Percentiles rank a stretch among this genome's conserved stretches.
Conservation (phyloP, 2,888 invertebrate species). For the Ferrisia virgata region DNA sequence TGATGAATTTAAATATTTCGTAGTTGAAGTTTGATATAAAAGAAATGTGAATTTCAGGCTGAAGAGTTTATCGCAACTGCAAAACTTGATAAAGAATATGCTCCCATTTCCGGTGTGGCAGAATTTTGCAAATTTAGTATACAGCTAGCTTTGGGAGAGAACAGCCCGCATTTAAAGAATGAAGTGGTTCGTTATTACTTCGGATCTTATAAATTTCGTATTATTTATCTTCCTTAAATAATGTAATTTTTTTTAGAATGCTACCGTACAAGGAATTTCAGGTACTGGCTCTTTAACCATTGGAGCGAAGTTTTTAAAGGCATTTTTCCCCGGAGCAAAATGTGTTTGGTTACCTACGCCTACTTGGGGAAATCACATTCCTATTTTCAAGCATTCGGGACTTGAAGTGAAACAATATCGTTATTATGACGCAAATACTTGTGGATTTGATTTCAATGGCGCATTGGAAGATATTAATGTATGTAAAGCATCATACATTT, state of each 20-base stretch:
- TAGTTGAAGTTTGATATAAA: background rate
- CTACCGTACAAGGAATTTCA: slow-evolving; percentile 79
- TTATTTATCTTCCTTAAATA: background rate
- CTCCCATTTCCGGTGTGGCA: slow-evolving; percentile 81
- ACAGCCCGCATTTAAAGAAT: slow-evolving; percentile 59
- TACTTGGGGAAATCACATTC: slow-evolving; percentile 97
- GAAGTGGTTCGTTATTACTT: slow-evolving; percentile 28
- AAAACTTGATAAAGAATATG: slow-evolving; percentile 88
- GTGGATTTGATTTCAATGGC: slow-evolving; percentile 89
- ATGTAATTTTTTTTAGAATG: slow-evolving; percentile 56
- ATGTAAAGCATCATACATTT: no score
- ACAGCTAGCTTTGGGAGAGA: slow-evolving; percentile 81
- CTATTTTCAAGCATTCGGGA: slow-evolving; percentile 85
- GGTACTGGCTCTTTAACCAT: slow-evolving; percentile 96
- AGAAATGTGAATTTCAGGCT: slow-evolving; percentile 66
- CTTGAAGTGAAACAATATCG: slow-evolving; percentile 83
- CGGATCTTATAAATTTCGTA: background rate
- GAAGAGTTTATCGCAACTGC: slow-evolving; percentile 69
- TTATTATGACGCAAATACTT: slow-evolving; percentile 90
- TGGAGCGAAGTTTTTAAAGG: slow-evolving; percentile 82
- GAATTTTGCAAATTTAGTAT: slow-evolving; percentile 81
- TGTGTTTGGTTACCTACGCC: slow-evolving; percentile 86
- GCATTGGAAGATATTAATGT: slow-evolving; percentile 83
- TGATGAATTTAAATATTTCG: no score
- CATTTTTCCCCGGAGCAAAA: slow-evolving; percentile 75